Evolutionary conservation across 2,888 invertebrate species (phyloP).

Genomic region (Cactoblastis cactorum): DNA sequence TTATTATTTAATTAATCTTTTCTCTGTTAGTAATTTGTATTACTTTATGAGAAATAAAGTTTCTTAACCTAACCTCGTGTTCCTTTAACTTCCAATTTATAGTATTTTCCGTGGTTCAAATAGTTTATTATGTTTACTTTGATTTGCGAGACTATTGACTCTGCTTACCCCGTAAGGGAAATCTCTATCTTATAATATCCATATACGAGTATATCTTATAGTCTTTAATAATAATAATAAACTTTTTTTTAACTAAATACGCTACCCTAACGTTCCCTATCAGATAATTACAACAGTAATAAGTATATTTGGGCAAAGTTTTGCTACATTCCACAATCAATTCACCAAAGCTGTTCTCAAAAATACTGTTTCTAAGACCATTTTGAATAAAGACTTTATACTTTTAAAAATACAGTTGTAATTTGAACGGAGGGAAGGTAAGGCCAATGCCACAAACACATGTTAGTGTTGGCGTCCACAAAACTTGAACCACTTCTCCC

Average conservation of each 20-base stretch:
- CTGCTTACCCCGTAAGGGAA: no score
- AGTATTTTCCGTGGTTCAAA: no score
- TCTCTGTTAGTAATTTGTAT: no score
- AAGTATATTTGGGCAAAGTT: slow-evolving; percentile 13
- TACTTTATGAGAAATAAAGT: no score
- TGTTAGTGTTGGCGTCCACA: slow-evolving; percentile 54
- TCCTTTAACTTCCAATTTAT: no score
- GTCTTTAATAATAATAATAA: neutral
- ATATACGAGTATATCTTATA: no score
- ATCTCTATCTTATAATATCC: no score
- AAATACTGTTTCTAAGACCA: neutral
- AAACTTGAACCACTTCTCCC: slow-evolving; percentile 40
- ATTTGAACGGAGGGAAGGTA: slow-evolving; percentile 39
- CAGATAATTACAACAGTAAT: slow-evolving; percentile 13
- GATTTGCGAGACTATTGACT: no score
- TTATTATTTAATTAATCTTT: no score
- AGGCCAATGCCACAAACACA: slow-evolving; percentile 73
- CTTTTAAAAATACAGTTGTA: slow-evolving; percentile 32
- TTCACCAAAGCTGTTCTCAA: slow-evolving; percentile 12
- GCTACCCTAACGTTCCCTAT: neutral
- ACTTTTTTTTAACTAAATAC: neutral
- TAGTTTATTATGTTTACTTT: no score
- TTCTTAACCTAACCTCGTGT: no score
- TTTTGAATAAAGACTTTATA: neutral
- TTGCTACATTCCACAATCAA: slow-evolving; percentile 15